Conservation (phyloP, 1,140 invertebrate species). For the Heliconius hermathena region DNA sequence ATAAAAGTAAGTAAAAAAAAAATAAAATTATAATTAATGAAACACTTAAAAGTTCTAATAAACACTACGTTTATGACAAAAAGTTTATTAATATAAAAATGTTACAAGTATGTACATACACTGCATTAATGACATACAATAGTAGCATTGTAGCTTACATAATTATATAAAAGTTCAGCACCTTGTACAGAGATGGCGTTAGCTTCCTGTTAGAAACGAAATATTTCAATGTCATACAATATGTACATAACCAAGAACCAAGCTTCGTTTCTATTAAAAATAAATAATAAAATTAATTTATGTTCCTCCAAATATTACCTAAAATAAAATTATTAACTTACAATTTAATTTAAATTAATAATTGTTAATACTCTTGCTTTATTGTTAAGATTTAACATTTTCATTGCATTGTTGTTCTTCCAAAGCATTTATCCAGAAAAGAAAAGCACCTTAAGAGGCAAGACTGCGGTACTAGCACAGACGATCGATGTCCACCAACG, state of each 20-base stretch:
- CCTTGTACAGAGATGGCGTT: neutral
- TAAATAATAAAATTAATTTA: too few species aligned
- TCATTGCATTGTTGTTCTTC: neutral
- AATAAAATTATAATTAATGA: neutral
- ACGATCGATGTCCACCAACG: constrained; percentile 61
- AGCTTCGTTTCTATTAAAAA: too few species aligned
- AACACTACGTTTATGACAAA: too few species aligned
- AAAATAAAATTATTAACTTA: too few species aligned
- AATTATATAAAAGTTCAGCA: neutral
- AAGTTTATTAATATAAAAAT: too few species aligned
- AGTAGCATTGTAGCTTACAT: too few species aligned
- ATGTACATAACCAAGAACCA: neutral
- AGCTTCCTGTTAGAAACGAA: neutral
- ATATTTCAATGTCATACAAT: neutral
- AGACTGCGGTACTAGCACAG: constrained; percentile 43
- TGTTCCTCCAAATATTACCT: too few species aligned
- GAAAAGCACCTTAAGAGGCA: constrained; percentile 24
- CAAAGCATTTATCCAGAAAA: constrained; percentile 1
- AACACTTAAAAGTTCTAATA: neutral
- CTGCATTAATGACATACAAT: too few species aligned
- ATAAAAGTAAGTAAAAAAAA: neutral
- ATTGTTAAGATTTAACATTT: neutral
- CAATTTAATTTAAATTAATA: neutral
- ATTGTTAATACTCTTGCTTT: neutral
- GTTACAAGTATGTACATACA: too few species aligned